Evolutionary conservation across 2,113 vertebrate genomes (phyloP).

Genomic region (Gorsachius goisagi): DNA sequence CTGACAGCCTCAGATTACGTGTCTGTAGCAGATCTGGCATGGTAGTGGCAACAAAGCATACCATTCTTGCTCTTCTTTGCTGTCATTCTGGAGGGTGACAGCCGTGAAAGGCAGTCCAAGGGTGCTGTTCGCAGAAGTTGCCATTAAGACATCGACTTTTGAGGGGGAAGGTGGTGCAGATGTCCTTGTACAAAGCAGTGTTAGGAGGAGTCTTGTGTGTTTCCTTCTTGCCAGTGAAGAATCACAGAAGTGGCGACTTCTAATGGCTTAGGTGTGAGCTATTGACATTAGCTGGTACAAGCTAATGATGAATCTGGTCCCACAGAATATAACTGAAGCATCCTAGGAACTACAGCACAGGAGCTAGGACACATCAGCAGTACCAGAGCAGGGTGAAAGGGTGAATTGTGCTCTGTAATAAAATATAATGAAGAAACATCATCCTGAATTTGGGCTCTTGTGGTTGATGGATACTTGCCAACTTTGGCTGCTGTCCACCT

Average conservation of each 20-base stretch:
- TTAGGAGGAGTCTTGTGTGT: background rate
- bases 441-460: background rate
- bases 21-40: background rate
- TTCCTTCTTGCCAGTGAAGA: background rate
- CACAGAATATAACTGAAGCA: background rate
- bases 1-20: background rate
- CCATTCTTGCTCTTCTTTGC: background rate
- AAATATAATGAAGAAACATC: background rate
- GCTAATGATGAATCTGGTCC: background rate
- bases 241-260: background rate
- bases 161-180: background rate
- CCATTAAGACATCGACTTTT: background rate
- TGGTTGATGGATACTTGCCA: background rate
- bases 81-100: background rate
- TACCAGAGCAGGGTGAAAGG: background rate
- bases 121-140: background rate
- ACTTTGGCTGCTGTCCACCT: background rate
- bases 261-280: background rate
- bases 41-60: background rate
- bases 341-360: background rate
- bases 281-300: background rate
- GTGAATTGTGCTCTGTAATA: background rate
- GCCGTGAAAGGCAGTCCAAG: background rate
- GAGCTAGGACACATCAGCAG: background rate
- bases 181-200: background rate